Evolutionary conservation across 2,797 vertebrate genomes (phyloP), one percentile per base, ranked within the genome.

Genomic region (Molossus molossus): DNA sequence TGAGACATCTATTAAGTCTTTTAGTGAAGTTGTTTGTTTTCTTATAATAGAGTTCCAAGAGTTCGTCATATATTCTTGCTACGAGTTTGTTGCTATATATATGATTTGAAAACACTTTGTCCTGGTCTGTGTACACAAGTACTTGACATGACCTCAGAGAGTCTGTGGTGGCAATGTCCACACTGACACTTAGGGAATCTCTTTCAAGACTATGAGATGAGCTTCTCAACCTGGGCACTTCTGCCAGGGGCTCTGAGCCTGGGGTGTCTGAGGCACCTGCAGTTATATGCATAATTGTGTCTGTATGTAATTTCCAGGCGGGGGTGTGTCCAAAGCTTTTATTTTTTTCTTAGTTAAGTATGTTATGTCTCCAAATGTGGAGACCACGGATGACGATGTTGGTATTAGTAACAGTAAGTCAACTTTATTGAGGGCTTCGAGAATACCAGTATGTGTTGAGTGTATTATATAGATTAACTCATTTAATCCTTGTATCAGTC

Each of bases 11-110:
- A 15, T 25, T 45, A 21, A 60, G 20, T 9, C 37, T 72, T 76
- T 64, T 50, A 88, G 14, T 69, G 37, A 69, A 76, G 29, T 85
- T 50, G 9, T 81, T 84, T 84, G 17, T 37, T 94, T 86, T 85
- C 25, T 80, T 62, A 77, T 45, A 40, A 80, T 27, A 55, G 65
- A 86, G 23, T 45, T 82, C 1, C 73, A 53, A 53, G 58, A 53
- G 12, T 55, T 75, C 58, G 81, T 88, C 17, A 29, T 67, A 21
- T 65, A 45, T 77, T 77, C 20, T 81, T 75, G 14, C 58, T 75
- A n/a, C 15, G 64, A 58, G 23, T 64, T 15, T 82, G 75, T 90
- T 57, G 58, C 87, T 20, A 40, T 20, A 37, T 65, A 53, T 33
- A 20, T 20, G 10, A 37, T 60, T 81, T 85, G 67, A 60, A 90